A percentile compares a stretch with the other conserved stretches of the same genome.
Evolutionary conservation across 2,113 vertebrate genomes (phyloP).

Genomic region (Peromyscus leucopus): DNA sequence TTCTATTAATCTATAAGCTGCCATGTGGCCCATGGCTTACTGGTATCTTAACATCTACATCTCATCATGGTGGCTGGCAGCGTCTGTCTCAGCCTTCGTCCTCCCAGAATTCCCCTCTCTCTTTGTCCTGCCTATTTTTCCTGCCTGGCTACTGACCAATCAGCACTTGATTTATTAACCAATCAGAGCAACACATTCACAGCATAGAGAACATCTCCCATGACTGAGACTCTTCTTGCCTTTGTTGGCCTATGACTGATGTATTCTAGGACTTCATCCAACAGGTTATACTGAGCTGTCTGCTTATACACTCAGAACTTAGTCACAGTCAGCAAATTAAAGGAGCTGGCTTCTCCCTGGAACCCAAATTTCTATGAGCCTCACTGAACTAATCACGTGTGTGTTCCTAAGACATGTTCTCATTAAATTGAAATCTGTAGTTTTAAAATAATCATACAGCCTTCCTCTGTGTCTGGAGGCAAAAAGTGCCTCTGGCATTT

Average conservation of each 20-base stretch:
- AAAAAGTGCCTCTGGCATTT: fast-evolving
- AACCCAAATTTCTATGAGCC: background rate
- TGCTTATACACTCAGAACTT: background rate
- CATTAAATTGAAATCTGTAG: background rate
- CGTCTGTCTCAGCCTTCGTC: too few species aligned
- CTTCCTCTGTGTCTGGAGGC: background rate
- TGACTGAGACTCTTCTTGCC: background rate
- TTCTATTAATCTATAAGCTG: too few species aligned
- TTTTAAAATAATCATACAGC: background rate
- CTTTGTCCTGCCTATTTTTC: too few species aligned
- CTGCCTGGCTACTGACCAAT: too few species aligned
- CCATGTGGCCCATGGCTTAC: too few species aligned
- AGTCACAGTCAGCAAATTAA: background rate
- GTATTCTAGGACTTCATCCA: background rate
- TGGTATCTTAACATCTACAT: too few species aligned
- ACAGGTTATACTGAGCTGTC: background rate
- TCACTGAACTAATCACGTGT: background rate
- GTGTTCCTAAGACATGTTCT: background rate
- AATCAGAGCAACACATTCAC: too few species aligned
- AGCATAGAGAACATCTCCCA: too few species aligned
- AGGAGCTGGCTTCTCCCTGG: background rate
- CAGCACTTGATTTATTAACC: too few species aligned
- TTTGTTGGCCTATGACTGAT: background rate
- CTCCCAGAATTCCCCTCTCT: too few species aligned
- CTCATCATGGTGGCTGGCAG: too few species aligned